phyloP scores from a whole-genome alignment of 2,113 vertebrate species.

The Oostethus manadensis region DNA sequence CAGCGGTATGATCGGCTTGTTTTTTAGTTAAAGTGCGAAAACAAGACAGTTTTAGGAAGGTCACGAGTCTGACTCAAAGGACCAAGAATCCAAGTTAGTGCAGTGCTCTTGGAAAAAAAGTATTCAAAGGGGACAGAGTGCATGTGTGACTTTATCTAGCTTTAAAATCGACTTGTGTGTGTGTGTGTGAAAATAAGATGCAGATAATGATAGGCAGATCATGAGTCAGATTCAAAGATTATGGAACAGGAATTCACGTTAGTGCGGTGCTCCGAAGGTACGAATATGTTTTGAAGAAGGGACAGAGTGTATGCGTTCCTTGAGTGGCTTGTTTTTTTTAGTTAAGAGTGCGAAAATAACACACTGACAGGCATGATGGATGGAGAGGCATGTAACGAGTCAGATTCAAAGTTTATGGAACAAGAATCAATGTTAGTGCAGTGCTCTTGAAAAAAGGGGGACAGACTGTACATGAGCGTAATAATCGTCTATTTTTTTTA shows the following conservation, averaged over 20 bases:
- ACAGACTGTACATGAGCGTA: no score
- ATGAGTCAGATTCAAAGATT: constrained; percentile 3
- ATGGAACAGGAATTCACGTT: not conserved
- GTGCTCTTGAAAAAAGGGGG: no score
- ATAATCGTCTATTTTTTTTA: no score
- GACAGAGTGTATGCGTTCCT: no score
- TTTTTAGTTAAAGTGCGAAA: not conserved
- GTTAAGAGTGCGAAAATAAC: no score
- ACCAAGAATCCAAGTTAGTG: not conserved
- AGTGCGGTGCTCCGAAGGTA: not conserved
- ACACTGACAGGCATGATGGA: no score
- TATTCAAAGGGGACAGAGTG: constrained; percentile 19
- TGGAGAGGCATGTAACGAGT: no score
- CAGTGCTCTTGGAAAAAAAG: not conserved
- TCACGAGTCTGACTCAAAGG: constrained; percentile 10
- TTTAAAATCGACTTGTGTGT: constrained; percentile 39
- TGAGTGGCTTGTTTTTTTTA: no score
- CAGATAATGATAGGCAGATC: constrained; percentile 16
- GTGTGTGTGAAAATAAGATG: constrained; percentile 30
- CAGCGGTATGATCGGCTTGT: no score
- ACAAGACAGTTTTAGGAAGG: constrained; percentile 19
- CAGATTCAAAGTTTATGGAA: no score
- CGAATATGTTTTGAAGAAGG: no score
- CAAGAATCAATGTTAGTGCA: no score
- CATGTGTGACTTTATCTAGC: constrained; percentile 33